These are phyloP conservation scores for Oreonectes daqikongensis DNA, from an alignment of 2,797 vertebrate genomes.

Conservation along the genomic window DNA sequence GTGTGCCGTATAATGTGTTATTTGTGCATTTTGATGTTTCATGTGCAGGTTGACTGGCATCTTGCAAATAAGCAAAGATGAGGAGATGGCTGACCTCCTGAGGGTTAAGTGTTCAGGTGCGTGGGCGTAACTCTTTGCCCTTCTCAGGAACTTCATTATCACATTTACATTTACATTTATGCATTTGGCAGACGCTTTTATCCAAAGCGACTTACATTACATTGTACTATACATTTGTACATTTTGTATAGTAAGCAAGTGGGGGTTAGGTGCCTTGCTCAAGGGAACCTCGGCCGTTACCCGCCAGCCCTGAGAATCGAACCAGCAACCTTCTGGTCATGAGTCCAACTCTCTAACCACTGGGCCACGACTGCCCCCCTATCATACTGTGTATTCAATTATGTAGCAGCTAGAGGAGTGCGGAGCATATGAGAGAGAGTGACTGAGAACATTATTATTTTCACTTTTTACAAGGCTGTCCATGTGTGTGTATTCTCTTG, in stretches of 20 bases:
- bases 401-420: constrained; percentile 47
- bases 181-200: too few species aligned
- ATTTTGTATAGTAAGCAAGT: too few species aligned
- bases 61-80: constrained; percentile 49
- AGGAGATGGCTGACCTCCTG: constrained; percentile 34
- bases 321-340: too few species aligned
- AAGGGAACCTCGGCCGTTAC: too few species aligned
- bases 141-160: constrained; percentile 47
- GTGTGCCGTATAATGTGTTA: background rate
- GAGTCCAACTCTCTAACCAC: too few species aligned
- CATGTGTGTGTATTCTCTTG: constrained; percentile 6
- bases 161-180: too few species aligned
- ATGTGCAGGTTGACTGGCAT: constrained; percentile 48
- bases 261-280: too few species aligned
- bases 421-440: constrained; percentile 41
- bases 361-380: too few species aligned
- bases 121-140: constrained; percentile 49
- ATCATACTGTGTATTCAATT: constrained; percentile 53
- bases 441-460: constrained; percentile 30
- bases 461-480: constrained; percentile 17
- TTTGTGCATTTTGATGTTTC: background rate
- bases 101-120: constrained; percentile 27
- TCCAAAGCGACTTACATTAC: too few species aligned
- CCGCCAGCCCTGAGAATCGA: too few species aligned
- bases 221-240: too few species aligned